Base-by-base conservation (phyloP, 1,140 invertebrate species). In the Palaemon carinicauda region DNA sequence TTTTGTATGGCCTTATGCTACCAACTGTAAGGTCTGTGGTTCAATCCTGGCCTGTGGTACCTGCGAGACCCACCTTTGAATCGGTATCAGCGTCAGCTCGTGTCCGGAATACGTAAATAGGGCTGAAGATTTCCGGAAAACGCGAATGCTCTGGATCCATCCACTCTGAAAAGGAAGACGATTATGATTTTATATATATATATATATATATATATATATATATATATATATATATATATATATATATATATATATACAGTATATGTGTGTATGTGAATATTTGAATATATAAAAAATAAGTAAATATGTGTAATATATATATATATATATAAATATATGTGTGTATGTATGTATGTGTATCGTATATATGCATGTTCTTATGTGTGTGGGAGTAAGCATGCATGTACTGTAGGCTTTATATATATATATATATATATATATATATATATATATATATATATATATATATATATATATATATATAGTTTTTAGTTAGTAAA, bases 241-340 rank as follows among this genome's bases (percentile, higher is more conserved):
- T 65, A 65, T n/a, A 65, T 65, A 65, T 65, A 65, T 65, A 65
- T 65, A 65, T 65, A 65, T 65, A 65, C n/a, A 65, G n/a, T 65
- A 65, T 65, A 65, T 65, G n/a, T 65, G n/a, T 65, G n/a, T 65
- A 65, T 65, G n/a, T 65, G n/a, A 10, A 65, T 65, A 65, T n/a
- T 19, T n/a, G 5, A 2, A n/a, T n/a, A n/a, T n/a, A n/a, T n/a
- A n/a, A n/a, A n/a, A n/a, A n/a, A n/a, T n/a, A n/a, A 19, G 19
- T 65, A 27, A 19, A n/a, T 65, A n/a, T n/a, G 9, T 9, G 9
- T 41, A 41, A 4, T 60, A n/a, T 65, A n/a, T n/a, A n/a, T n/a
- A n/a, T 65, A n/a, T 65, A n/a, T 65, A n/a, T 65, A n/a, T 14
- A 9, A 19, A n/a, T 65, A n/a, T 65, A n/a, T 65, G 1, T 65